Evolutionary conservation across 2,113 vertebrate species (phyloP).

Genomic region (Anolis sagrei): DNA sequence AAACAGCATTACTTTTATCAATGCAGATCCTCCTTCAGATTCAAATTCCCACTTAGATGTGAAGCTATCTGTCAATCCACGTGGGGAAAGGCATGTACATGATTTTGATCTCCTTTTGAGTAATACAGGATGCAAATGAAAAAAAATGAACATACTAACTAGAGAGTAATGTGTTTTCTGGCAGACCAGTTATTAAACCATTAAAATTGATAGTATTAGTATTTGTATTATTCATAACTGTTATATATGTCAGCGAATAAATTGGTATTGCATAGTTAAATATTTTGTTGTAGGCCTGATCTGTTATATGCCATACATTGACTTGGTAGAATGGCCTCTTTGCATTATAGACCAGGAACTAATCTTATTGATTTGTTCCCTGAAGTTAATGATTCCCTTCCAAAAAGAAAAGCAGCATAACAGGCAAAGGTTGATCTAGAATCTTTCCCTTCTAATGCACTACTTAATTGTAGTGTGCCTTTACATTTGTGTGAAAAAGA

Average conservation of each 20-base stretch:
- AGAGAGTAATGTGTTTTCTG: no score
- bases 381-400: not conserved
- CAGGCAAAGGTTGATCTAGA: not conserved
- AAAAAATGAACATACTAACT: not conserved
- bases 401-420: not conserved
- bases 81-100: not conserved
- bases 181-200: no score
- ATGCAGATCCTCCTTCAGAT: no score
- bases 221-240: no score
- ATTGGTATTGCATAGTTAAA: not conserved
- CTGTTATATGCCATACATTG: not conserved
- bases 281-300: not conserved
- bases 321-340: not conserved
- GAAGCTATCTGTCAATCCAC: no score
- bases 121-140: not conserved
- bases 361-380: not conserved
- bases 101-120: not conserved
- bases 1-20: no score
- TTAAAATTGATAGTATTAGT: no score
- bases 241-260: no score
- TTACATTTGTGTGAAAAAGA: no score
- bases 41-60: no score
- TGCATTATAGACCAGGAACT: not conserved
- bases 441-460: no score
- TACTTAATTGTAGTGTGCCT: not conserved